Conservation (phyloP, 2,888 invertebrate genomes). For the Diarsia rubi region DNA sequence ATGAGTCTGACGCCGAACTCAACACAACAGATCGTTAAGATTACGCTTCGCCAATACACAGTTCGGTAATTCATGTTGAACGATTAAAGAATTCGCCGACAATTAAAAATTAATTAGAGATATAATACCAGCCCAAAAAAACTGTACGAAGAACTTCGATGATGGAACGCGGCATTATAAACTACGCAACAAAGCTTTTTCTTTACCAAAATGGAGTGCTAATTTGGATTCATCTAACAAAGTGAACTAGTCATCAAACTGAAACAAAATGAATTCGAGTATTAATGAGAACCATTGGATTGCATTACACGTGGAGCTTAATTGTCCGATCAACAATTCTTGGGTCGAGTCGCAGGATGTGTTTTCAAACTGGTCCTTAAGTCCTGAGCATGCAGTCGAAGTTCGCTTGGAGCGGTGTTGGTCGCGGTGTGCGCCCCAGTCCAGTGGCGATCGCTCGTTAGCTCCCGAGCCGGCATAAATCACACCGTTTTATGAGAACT, state of each 20-base stretch:
- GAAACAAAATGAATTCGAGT: conserved; percentile 60
- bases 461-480: conserved; percentile 90
- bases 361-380: conserved; percentile 46
- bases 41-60: conserved; percentile 71
- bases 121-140: conserved; percentile 59
- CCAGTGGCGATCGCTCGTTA: conserved; percentile 87
- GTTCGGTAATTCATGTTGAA: conserved; percentile 64
- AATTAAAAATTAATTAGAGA: conserved; percentile 69
- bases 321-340: conserved; percentile 72
- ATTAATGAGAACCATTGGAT: conserved; percentile 66
- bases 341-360: conserved; percentile 2
- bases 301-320: conserved; percentile 70
- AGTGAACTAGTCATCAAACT: conserved; percentile 50
- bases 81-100: conserved; percentile 66
- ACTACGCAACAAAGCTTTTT: conserved; percentile 44
- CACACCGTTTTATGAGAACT: conserved; percentile 89
- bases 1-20: conserved; percentile 85
- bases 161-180: conserved; percentile 52
- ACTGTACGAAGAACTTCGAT: conserved; percentile 45
- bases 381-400: conserved; percentile 43
- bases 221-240: conserved; percentile 55
- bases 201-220: conserved; percentile 44
- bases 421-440: conserved; percentile 68
- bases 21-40: conserved; percentile 83
- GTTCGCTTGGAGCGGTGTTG: conserved; percentile 21